phyloP scores from a whole-genome alignment of 2,113 vertebrate genomes.

The Pelecanoides urinatrix region DNA sequence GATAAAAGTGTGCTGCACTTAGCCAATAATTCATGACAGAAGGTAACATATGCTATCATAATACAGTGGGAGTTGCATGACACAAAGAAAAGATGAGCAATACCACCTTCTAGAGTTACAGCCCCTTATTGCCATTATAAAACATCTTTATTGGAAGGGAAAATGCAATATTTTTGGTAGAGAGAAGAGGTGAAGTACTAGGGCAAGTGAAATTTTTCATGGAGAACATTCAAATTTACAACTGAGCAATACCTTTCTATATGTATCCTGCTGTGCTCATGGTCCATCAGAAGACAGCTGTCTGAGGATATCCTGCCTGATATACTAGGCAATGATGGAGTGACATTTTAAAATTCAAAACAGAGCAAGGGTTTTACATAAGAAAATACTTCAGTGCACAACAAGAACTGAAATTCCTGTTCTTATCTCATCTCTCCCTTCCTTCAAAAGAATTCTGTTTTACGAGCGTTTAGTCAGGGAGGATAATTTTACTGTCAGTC shows the following conservation, averaged over 20 bases:
- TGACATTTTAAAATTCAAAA: conserved; percentile 45
- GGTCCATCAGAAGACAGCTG: background rate
- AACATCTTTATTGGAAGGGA: conserved; percentile 66
- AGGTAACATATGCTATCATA: conserved; percentile 61
- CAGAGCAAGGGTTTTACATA: background rate
- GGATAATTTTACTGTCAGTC: background rate
- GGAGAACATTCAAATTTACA: conserved; percentile 59
- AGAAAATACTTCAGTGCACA: background rate
- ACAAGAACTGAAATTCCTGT: background rate
- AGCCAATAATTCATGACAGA: conserved; percentile 57
- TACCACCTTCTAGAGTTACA: conserved; percentile 55
- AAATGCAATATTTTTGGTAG: conserved; percentile 71
- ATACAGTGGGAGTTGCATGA: conserved; percentile 60
- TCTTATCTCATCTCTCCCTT: background rate
- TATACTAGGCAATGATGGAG: background rate
- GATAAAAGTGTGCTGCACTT: conserved; percentile 27
- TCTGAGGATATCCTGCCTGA: background rate
- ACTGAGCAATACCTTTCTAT: background rate
- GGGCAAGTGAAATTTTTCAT: conserved; percentile 49
- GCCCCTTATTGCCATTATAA: conserved; percentile 63
- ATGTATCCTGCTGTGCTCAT: background rate
- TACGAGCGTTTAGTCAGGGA: background rate
- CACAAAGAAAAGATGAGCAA: conserved; percentile 63
- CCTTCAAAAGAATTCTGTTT: background rate
- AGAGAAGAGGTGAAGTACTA: conserved; percentile 55